Conservation (phyloP, 2,888 invertebrate species). For the Anthrax anthrax region DNA sequence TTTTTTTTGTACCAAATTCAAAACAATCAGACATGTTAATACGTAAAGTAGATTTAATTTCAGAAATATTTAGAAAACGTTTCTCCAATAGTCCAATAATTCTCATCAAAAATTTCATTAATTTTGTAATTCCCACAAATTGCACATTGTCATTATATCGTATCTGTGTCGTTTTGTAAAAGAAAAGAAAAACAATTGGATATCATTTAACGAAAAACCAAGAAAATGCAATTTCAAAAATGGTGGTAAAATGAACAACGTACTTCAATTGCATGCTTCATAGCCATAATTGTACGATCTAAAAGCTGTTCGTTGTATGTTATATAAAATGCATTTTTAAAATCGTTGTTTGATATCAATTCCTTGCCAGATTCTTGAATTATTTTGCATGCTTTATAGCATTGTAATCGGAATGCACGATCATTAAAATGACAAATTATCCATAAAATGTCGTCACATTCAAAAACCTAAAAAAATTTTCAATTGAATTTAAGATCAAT, state of each 20-base stretch:
- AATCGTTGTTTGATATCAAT: slow-evolving; percentile 18
- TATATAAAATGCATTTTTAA: slow-evolving; percentile 21
- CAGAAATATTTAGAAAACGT: slow-evolving; percentile 22
- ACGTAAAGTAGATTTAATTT: slow-evolving; percentile 25
- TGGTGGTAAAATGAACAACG: neutral
- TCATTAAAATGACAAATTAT: slow-evolving; percentile 30
- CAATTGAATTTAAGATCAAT: neutral
- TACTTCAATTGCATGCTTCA: slow-evolving; percentile 32
- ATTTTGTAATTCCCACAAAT: slow-evolving; percentile 22
- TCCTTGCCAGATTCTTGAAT: slow-evolving; percentile 16
- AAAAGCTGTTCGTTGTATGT: slow-evolving; percentile 22
- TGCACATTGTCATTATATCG: slow-evolving; percentile 17
- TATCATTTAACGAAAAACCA: neutral
- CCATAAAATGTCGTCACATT: slow-evolving; percentile 25
- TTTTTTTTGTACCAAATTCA: slow-evolving; percentile 18
- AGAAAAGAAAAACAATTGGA: neutral
- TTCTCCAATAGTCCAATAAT: slow-evolving; percentile 27
- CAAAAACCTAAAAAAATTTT: slow-evolving; percentile 15
- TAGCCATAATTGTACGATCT: slow-evolving; percentile 23
- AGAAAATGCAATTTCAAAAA: neutral
- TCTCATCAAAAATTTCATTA: slow-evolving; percentile 26
- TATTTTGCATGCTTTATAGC: slow-evolving; percentile 27
- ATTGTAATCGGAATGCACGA: slow-evolving; percentile 24
- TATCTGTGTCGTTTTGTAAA: slow-evolving; percentile 16
- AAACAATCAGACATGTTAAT: slow-evolving; percentile 24